phyloP scores from a whole-genome alignment of 2,888 invertebrate genomes.

The Caenorhabditis zanzibari region DNA sequence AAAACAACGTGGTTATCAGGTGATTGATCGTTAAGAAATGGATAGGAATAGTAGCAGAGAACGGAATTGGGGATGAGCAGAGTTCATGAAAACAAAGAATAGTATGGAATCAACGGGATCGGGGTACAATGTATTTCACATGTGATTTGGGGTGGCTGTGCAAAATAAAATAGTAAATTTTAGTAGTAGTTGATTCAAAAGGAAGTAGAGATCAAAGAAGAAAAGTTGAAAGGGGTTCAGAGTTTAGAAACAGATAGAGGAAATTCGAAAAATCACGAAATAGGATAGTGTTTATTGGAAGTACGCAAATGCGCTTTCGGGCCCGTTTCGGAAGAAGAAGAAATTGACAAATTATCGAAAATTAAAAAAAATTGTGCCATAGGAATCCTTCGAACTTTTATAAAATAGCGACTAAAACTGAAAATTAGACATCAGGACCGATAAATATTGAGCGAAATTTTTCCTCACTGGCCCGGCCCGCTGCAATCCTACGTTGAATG shows the following conservation, averaged over 20 bases:
- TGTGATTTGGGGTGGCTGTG: slow-evolving; percentile 27
- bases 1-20: slow-evolving; percentile 50
- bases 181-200: background rate
- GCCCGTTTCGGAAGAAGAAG: too few species aligned
- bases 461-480: too few species aligned
- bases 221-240: background rate
- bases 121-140: slow-evolving; percentile 24
- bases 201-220: background rate
- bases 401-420: too few species aligned
- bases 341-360: too few species aligned
- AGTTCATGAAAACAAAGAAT: slow-evolving; percentile 35
- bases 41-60: slow-evolving; percentile 11
- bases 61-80: slow-evolving; percentile 17
- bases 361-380: too few species aligned
- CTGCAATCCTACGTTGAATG: too few species aligned
- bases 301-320: background rate
- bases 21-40: slow-evolving; percentile 4
- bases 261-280: background rate
- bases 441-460: too few species aligned
- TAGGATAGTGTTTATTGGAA: too few species aligned
- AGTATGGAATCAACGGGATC: slow-evolving; percentile 18
- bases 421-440: too few species aligned
- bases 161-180: slow-evolving; percentile 21
- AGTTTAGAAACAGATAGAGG: background rate
- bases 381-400: too few species aligned